Percentiles rank a stretch among this genome's conserved stretches.
Conservation (phyloP, 2,888 invertebrate species). For the Aleiodes testaceus region DNA sequence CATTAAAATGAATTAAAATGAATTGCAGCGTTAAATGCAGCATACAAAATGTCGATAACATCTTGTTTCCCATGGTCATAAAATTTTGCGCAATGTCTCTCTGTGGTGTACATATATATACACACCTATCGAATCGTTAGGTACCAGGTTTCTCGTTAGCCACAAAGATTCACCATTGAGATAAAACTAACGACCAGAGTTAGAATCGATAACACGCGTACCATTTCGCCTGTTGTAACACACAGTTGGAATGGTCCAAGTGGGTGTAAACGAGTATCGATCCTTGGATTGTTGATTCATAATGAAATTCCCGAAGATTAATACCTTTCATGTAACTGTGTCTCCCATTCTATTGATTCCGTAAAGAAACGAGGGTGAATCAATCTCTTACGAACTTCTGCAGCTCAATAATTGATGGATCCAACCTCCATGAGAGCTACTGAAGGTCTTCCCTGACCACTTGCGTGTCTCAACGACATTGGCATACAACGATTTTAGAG, state of each 20-base stretch:
- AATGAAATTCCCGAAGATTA: not conserved
- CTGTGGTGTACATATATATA: slow-evolving; percentile 12
- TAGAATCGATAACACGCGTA: slow-evolving; percentile 46
- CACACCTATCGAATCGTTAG: slow-evolving; percentile 36
- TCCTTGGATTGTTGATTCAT: slow-evolving; percentile 25
- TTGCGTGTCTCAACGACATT: slow-evolving; percentile 57
- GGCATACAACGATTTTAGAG: slow-evolving; percentile 38
- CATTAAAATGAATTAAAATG: slow-evolving; percentile 35
- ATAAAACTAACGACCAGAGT: slow-evolving; percentile 51
- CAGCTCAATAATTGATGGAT: slow-evolving; percentile 30
- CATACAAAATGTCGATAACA: slow-evolving; percentile 40
- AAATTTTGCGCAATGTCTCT: slow-evolving; percentile 43
- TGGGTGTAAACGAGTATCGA: slow-evolving; percentile 47
- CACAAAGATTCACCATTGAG: slow-evolving; percentile 45
- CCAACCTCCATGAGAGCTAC: slow-evolving; percentile 35
- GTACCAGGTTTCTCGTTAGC: slow-evolving; percentile 42
- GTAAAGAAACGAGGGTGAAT: not conserved
- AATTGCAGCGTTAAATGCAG: slow-evolving; percentile 41
- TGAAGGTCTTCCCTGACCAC: slow-evolving; percentile 47
- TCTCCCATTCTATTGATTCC: not conserved
- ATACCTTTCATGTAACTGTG: not conserved
- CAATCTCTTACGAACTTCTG: not conserved
- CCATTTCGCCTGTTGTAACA: slow-evolving; percentile 42
- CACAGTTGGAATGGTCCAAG: slow-evolving; percentile 37
- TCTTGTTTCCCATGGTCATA: slow-evolving; percentile 39